These are phyloP conservation scores for Tadarida brasiliensis DNA, from an alignment of 2,797 vertebrate genomes.

Conservation along the genomic window DNA sequence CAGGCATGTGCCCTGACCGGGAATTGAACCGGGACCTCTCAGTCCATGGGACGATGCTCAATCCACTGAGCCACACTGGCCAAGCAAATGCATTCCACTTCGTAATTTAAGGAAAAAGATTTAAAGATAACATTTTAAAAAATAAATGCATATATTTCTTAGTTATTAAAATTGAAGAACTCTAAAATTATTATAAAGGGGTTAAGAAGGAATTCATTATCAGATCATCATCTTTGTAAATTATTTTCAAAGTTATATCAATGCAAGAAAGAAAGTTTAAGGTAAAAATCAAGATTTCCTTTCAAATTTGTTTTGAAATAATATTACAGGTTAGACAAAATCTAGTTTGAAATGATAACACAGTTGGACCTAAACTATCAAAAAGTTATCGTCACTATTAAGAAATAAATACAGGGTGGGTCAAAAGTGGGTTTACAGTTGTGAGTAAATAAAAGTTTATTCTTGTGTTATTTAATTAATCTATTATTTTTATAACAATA, in stretches of 20 bases:
- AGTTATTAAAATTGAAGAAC: slow-evolving; percentile 13
- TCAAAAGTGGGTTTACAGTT: neutral
- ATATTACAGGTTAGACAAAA: neutral
- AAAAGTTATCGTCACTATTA: neutral
- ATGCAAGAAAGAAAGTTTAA: neutral
- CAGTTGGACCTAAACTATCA: neutral
- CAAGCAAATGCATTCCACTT: neutral
- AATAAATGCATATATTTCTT: neutral
- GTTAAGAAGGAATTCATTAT: slow-evolving; percentile 12
- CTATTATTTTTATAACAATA: neutral
- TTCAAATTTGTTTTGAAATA: slow-evolving; percentile 41
- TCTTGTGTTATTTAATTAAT: neutral
- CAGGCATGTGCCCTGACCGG: too few relatives aligned
- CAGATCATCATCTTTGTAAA: neutral
- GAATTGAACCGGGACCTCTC: too few relatives aligned
- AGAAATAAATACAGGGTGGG: neutral
- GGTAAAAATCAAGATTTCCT: neutral
- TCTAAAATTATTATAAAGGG: slow-evolving; percentile 3
- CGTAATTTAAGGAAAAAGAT: neutral
- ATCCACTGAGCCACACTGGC: too few relatives aligned
- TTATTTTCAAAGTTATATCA: neutral
- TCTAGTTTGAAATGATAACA: neutral
- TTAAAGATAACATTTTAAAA: neutral
- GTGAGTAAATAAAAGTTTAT: neutral
- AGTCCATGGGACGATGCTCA: too few relatives aligned